Percentiles rank a stretch among this genome's conserved stretches.
Conservation (phyloP, 2,888 invertebrate genomes). For the Pasiphila rectangulata region DNA sequence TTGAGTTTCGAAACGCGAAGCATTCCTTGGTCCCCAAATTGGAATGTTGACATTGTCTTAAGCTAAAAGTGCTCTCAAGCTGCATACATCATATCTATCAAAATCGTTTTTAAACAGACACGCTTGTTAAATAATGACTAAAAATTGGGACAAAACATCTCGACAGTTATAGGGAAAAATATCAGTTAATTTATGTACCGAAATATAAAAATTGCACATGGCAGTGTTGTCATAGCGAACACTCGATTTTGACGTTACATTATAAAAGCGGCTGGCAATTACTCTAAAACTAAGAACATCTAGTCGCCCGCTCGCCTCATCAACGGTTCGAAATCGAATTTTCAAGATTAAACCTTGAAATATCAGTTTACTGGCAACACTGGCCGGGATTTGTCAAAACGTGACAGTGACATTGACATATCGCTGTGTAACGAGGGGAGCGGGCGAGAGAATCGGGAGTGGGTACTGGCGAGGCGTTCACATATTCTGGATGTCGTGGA, state of each 20-base stretch:
- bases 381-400: constrained; percentile 11
- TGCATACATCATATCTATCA: constrained; percentile 57
- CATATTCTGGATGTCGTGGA: constrained; percentile 99
- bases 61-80: constrained; percentile 41
- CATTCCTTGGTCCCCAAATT: constrained; percentile 68
- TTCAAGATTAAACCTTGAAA: constrained; percentile 32
- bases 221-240: constrained; percentile 76
- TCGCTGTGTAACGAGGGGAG: constrained; percentile 33
- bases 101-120: constrained; percentile 51
- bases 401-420: constrained; percentile 15
- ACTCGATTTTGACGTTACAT: constrained; percentile 67
- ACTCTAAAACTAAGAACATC: constrained; percentile 72
- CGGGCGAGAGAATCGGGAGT: constrained; percentile 36
- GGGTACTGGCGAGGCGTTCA: constrained; percentile 79
- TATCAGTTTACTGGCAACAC: constrained; percentile 13
- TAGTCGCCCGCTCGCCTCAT: constrained; percentile 62
- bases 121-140: constrained; percentile 69
- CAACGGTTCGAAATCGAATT: constrained; percentile 28
- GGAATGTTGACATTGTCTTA: constrained; percentile 70
- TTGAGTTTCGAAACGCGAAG: constrained; percentile 46
- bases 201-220: constrained; percentile 72
- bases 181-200: constrained; percentile 60
- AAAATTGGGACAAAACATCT: constrained; percentile 62
- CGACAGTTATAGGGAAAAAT: constrained; percentile 54
- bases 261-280: constrained; percentile 78